These are phyloP conservation scores for Sebastes hubbsi DNA, from an alignment of 2,797 vertebrate species.

Conservation along the genomic window DNA sequence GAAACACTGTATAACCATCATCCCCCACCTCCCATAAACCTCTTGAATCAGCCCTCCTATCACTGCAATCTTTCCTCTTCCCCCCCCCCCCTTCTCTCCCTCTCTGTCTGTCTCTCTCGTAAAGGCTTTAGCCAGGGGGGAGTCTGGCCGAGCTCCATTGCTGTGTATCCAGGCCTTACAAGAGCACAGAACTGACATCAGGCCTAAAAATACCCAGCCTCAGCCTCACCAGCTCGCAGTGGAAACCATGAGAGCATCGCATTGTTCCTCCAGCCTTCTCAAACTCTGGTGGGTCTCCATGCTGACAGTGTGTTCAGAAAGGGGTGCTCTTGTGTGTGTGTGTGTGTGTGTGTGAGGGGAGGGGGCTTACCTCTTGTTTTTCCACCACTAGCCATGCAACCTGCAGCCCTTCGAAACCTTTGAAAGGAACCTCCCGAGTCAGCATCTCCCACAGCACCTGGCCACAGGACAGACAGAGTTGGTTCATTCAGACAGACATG, in stretches of 20 bases:
- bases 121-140: conserved; percentile 60
- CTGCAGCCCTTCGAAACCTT: conserved; percentile 98
- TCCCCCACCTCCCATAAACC: conserved; percentile 43
- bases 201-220: conserved; percentile 84
- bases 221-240: conserved; percentile 74
- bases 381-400: conserved; percentile 99
- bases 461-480: conserved; percentile 3
- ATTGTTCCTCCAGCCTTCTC: conserved; percentile 71
- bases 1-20: conserved; percentile 43
- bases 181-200: conserved; percentile 83
- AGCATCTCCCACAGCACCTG: conserved; percentile 99
- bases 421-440: conserved; percentile 98
- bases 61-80: conserved; percentile 5
- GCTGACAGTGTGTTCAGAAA: conserved; percentile 20
- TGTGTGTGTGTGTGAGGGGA: not conserved
- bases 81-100: not conserved
- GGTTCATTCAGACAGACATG: not conserved
- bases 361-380: conserved; percentile 91
- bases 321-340: not conserved
- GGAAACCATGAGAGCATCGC: conserved; percentile 81
- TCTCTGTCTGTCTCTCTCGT: conserved; percentile 41
- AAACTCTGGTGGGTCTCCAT: conserved; percentile 42
- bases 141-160: conserved; percentile 69
- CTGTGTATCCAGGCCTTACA: conserved; percentile 82
- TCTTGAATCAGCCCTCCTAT: conserved; percentile 40